Conservation (phyloP, 2,113 vertebrate genomes). For the Macroglossus sobrinus region DNA sequence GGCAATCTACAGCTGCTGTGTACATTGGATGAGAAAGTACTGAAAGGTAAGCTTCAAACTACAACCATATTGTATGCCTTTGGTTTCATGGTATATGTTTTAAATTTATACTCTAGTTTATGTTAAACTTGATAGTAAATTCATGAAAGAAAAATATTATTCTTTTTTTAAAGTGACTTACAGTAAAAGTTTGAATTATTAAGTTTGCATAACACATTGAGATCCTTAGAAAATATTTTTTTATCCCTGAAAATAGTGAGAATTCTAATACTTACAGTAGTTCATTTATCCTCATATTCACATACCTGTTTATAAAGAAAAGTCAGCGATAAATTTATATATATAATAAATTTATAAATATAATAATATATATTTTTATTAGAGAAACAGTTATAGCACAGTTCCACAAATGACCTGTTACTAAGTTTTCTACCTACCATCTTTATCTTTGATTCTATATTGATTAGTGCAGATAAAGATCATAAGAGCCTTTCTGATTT, state of each 20-base stretch:
- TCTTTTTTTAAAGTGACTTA: conserved; percentile 2
- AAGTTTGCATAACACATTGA: not conserved
- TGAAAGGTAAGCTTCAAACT: conserved; percentile 79
- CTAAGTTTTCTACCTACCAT: not conserved
- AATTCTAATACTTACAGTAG: conserved; percentile 17
- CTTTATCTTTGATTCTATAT: conserved; percentile 24
- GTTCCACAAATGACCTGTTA: not conserved
- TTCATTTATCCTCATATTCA: conserved; percentile 13
- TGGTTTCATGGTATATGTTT: conserved; percentile 39
- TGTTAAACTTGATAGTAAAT: conserved; percentile 42
- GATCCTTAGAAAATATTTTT: conserved; percentile 30
- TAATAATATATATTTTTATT: conserved; percentile 39
- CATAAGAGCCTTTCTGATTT: not conserved
- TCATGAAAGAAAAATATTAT: not conserved
- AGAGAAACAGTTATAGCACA: conserved; percentile 13
- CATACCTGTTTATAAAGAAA: conserved; percentile 16
- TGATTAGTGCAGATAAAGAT: not conserved
- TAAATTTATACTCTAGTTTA: conserved; percentile 43
- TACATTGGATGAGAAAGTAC: conserved; percentile 80
- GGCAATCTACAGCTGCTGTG: conserved; percentile 84
- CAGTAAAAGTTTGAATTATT: conserved; percentile 27
- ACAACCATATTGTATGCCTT: conserved; percentile 59
- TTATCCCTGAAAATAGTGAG: conserved; percentile 36
- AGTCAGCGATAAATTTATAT: not conserved
- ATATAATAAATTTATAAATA: not conserved